Conservation (phyloP, 2,113 vertebrate species). For the Eidolon helvum region DNA sequence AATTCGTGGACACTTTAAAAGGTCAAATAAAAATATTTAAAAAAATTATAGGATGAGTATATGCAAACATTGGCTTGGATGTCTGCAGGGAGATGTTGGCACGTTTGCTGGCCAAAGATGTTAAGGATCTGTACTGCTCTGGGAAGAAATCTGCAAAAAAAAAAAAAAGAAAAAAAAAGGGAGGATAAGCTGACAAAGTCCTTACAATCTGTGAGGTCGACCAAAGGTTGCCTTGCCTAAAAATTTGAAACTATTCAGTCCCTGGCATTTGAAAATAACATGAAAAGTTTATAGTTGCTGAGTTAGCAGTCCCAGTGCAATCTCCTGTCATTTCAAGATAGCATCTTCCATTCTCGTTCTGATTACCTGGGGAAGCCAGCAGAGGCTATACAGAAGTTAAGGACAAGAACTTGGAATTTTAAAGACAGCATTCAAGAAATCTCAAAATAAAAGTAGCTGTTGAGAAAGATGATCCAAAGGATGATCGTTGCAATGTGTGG, state of each 20-base stretch:
- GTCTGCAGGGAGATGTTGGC: not conserved
- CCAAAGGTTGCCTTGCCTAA: no score
- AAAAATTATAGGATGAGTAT: not conserved
- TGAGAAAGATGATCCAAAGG: not conserved
- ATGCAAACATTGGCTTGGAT: not conserved
- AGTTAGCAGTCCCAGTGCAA: not conserved
- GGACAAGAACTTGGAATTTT: not conserved
- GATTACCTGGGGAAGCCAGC: not conserved
- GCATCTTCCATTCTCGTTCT: not conserved
- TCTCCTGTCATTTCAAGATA: not conserved
- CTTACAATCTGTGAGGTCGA: no score
- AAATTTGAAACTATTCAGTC: not conserved
- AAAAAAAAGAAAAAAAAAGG: no score
- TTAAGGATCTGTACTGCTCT: no score
- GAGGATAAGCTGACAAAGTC: no score
- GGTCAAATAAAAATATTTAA: not conserved
- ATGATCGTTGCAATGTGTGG: not conserved
- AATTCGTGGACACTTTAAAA: not conserved
- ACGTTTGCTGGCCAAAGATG: rapidly evolving
- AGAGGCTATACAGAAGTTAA: no score
- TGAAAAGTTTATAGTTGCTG: not conserved
- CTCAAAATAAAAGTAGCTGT: not conserved
- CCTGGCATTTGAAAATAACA: not conserved
- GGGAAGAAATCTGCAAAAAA: not conserved
- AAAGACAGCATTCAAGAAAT: not conserved